Evolutionary conservation across 2,797 vertebrate species (phyloP).

Genomic region (Muscicapa striata): DNA sequence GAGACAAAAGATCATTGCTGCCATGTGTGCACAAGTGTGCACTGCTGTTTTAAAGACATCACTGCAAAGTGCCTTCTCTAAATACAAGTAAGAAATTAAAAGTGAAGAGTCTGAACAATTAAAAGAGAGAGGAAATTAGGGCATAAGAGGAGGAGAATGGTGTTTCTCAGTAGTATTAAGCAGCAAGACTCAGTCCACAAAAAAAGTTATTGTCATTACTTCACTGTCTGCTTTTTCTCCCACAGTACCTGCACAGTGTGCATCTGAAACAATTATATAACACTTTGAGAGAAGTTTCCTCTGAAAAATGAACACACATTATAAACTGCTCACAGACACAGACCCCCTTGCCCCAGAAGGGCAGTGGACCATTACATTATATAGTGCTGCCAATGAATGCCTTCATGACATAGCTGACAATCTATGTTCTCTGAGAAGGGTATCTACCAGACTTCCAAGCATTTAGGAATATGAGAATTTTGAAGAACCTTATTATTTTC

Average conservation of each 20-base stretch:
- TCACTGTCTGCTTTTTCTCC: background rate
- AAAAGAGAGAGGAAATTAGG: background rate
- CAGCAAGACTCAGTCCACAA: background rate
- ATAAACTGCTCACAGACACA: background rate
- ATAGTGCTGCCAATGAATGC: background rate
- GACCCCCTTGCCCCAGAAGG: background rate
- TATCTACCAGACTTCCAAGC: background rate
- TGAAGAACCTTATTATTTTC: background rate
- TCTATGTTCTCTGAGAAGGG: background rate
- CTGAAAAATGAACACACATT: background rate
- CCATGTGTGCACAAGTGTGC: background rate
- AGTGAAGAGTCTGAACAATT: background rate
- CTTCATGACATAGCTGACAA: background rate
- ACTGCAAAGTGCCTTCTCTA: background rate
- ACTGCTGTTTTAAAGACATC: background rate
- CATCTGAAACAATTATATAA: background rate
- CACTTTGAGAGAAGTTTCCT: background rate
- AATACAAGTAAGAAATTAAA: background rate
- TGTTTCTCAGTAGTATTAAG: background rate
- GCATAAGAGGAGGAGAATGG: background rate
- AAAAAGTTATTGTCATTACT: background rate
- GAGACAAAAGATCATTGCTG: background rate
- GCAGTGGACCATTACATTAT: background rate
- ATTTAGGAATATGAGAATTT: background rate
- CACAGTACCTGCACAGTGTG: background rate